Base-by-base conservation (phyloP, 2,888 invertebrate species). In the Phengaris arion region DNA sequence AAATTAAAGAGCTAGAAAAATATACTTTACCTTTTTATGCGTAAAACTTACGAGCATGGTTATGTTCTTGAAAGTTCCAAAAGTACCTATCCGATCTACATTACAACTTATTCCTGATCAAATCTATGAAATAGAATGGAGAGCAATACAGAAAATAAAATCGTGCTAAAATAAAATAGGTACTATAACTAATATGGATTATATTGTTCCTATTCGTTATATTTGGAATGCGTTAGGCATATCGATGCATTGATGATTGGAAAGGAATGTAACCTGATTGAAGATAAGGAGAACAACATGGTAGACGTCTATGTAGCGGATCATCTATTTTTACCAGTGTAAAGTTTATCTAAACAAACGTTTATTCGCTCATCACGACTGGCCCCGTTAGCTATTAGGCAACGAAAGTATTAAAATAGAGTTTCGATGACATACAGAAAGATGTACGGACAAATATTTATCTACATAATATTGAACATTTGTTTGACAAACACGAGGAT, bases 401-500 rank as follows among this genome's bases (percentile, higher is more conserved):
- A 79, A 81, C 77, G 80, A 81, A 81, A 79, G 81, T 79, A 79
- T 80, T 77, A 78, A 81, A 79, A 79, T 79, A 77, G 77, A 75
- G 57, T 55, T 59, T 77, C 75, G 77, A 75, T 75, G 77, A 77
- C 74, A 74, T 68, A 64, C 35, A 64, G 64, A 64, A 52, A 52
- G 52, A 64, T 64, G 64, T 64, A 35, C 64, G 35, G 45, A 64
- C 35, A 64, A 64, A 64, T 35, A 35, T 35, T 64, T 35, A 35
- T 64, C 12, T 64, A 35, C 35, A 35, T 35, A 35, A 35, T 35
- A 64, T 64, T 45, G 13, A 45, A 64, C 64, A 64, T 64, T 64
- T 12, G 64, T 35, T 12, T 15, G 52, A 48, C 48, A 52, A 2
- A 52, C 52, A 12, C 12, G 52, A 64, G 64, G 35, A 12, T 64